These are phyloP conservation scores for Pyrocoelia pectoralis DNA, from an alignment of 2,888 invertebrate species.

Conservation along the genomic window DNA sequence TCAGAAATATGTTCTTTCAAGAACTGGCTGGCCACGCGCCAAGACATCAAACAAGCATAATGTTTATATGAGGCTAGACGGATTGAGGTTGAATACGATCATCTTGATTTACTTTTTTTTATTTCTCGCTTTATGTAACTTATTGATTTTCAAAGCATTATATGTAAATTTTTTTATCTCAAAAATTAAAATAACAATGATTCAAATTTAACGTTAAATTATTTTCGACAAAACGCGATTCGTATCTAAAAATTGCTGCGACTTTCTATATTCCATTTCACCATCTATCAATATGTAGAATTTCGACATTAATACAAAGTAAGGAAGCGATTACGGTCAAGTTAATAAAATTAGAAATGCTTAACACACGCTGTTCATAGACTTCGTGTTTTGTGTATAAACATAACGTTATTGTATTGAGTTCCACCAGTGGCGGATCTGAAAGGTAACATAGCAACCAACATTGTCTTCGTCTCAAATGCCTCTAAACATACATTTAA, in stretches of 20 bases:
- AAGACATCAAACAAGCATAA: constrained; percentile 39
- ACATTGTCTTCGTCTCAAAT: too few species aligned
- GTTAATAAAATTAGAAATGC: background rate
- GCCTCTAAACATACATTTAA: too few species aligned
- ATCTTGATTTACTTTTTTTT: constrained; percentile 16
- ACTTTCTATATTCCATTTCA: background rate
- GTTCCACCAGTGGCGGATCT: background rate
- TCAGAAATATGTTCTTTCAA: constrained; percentile 40
- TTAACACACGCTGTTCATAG: background rate
- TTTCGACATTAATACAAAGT: background rate
- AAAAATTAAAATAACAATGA: background rate
- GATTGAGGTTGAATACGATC: constrained; percentile 30
- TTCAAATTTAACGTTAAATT: background rate
- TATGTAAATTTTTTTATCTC: background rate
- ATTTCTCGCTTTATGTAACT: constrained; percentile 9
- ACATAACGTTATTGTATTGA: background rate
- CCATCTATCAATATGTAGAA: background rate
- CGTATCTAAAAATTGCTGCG: too few species aligned
- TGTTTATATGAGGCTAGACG: constrained; percentile 25
- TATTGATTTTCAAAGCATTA: background rate
- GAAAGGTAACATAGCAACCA: background rate
- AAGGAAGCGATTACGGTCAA: background rate
- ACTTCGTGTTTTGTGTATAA: background rate
- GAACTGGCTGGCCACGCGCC: constrained; percentile 39
- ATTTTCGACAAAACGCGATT: too few species aligned